These are phyloP conservation scores for Chalcis sispes DNA, from an alignment of 2,888 invertebrate genomes.

Conservation along the genomic window DNA sequence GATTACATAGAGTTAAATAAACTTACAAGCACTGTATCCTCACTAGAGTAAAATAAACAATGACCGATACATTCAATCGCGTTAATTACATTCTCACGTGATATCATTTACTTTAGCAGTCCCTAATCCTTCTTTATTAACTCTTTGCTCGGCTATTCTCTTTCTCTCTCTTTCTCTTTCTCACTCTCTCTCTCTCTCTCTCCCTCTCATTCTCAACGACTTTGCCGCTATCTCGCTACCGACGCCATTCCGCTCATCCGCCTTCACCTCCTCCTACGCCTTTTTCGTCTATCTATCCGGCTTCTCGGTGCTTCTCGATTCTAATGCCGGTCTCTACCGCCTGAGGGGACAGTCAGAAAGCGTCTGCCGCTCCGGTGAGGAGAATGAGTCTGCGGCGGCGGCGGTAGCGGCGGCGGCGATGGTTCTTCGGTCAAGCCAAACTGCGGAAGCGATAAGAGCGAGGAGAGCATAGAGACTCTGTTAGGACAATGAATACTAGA, in stretches of 20 bases:
- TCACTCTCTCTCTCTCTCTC: not conserved
- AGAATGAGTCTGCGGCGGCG: no score
- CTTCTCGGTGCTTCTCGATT: conserved; percentile 45
- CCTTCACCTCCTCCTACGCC: not conserved
- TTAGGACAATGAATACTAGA: conserved; percentile 49
- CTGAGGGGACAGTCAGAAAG: conserved; percentile 24
- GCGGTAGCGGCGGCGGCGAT: conserved; percentile 8
- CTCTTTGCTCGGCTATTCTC: conserved; percentile 42
- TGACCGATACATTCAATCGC: conserved; percentile 21
- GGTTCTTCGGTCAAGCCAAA: conserved; percentile 46
- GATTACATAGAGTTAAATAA: no score
- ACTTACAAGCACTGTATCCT: not conserved
- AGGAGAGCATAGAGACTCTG: conserved; percentile 7
- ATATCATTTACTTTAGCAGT: conserved; percentile 37
- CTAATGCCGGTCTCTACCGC: conserved; percentile 49
- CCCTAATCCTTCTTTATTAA: conserved; percentile 54
- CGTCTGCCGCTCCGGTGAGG: conserved; percentile 20
- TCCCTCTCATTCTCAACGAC: conserved; percentile 35
- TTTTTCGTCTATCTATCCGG: conserved; percentile 21
- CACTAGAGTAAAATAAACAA: conserved; percentile 42
- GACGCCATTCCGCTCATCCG: conserved; percentile 30
- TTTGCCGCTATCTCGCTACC: not conserved
- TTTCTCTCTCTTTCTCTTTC: conserved; percentile 30
- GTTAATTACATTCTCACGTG: conserved; percentile 43
- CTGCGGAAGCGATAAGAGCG: conserved; percentile 51